phyloP scores from a whole-genome alignment of 2,797 vertebrate genomes.

The Eulemur albifrons region DNA sequence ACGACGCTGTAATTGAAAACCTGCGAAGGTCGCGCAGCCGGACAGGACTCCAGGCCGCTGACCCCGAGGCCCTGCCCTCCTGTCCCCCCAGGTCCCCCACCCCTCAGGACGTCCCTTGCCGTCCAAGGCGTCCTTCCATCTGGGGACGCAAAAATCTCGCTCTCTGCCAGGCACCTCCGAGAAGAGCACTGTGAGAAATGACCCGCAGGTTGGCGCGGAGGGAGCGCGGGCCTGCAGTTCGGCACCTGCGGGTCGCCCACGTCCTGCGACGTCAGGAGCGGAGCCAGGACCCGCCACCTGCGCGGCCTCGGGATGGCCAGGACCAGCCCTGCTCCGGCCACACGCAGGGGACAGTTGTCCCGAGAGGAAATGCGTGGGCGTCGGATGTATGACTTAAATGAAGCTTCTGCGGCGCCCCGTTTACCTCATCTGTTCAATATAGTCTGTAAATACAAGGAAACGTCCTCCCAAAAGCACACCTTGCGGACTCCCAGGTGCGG shows the following conservation, averaged over 20 bases:
- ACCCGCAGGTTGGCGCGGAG: too few relatives aligned
- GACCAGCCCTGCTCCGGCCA: neutral
- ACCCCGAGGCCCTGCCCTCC: accelerated
- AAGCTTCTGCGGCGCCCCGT: neutral
- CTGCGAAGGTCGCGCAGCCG: too few relatives aligned
- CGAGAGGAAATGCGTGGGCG: accelerated
- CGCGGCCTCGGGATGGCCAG: too few relatives aligned
- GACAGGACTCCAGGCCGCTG: too few relatives aligned
- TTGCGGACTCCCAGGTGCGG: neutral
- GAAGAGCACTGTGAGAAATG: neutral
- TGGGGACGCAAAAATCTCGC: neutral
- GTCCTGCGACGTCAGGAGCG: accelerated
- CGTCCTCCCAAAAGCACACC: accelerated
- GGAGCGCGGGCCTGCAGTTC: neutral
- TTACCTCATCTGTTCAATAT: neutral
- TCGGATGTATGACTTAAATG: neutral
- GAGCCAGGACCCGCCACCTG: neutral
- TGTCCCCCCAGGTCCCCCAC: too few relatives aligned
- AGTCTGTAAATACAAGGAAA: neutral
- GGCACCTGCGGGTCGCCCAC: too few relatives aligned
- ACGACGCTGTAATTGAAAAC: neutral
- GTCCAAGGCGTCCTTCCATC: neutral
- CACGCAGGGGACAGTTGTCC: accelerated
- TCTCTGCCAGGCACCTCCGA: neutral
- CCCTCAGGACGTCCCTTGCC: neutral